These are phyloP conservation scores for Maccullochella peelii DNA, from an alignment of 2,113 vertebrate species.

Conservation along the genomic window DNA sequence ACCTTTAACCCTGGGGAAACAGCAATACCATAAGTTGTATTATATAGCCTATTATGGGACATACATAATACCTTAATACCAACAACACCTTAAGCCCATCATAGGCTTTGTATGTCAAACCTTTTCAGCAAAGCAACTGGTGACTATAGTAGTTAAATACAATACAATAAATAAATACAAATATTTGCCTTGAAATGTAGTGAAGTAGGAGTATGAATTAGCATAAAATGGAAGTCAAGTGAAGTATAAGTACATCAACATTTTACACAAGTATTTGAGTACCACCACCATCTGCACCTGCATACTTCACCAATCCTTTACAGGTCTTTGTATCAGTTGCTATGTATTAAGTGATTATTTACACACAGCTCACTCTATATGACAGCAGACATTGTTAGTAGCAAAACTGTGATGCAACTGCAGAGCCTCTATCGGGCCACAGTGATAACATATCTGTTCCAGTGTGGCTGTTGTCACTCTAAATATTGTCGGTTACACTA, in stretches of 20 bases:
- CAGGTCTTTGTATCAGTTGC: background rate
- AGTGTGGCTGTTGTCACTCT: slow-evolving; percentile 22
- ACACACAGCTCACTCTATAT: background rate
- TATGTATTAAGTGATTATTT: background rate
- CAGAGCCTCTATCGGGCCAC: background rate
- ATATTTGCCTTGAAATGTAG: too few relatives aligned
- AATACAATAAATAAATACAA: too few relatives aligned
- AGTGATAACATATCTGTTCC: slow-evolving; percentile 13
- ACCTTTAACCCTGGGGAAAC: too few relatives aligned
- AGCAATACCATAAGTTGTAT: too few relatives aligned
- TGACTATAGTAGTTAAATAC: background rate
- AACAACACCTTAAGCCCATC: too few relatives aligned
- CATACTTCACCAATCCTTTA: background rate
- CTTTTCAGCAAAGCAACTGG: background rate
- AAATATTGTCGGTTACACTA: background rate
- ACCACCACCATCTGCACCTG: background rate
- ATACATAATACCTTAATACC: too few relatives aligned
- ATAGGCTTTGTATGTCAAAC: background rate
- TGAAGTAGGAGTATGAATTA: background rate
- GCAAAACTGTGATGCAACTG: background rate
- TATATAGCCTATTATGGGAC: too few relatives aligned
- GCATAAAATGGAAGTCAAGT: background rate
- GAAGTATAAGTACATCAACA: background rate
- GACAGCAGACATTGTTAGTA: background rate
- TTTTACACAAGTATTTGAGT: background rate